A percentile compares a stretch with the other conserved stretches of the same genome.
Evolutionary conservation across 2,888 invertebrate genomes (phyloP).

Genomic region (Meta bourneti): DNA sequence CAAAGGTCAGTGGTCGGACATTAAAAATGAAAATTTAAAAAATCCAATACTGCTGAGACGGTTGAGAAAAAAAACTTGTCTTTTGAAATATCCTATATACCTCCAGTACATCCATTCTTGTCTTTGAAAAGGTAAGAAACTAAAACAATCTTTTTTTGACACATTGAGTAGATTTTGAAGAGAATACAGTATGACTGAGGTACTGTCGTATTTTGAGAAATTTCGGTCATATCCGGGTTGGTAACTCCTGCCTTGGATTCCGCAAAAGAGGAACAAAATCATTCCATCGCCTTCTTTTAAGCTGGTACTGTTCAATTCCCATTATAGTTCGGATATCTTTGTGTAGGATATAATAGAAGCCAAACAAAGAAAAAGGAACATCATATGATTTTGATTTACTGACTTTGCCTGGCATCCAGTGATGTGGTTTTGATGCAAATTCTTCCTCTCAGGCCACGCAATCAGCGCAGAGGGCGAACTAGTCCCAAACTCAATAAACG

Average conservation of each 20-base stretch:
- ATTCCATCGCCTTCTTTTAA: background rate
- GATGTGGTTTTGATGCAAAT: conserved; percentile 66
- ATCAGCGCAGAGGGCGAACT: conserved; percentile 14
- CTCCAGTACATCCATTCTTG: no score
- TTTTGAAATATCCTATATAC: no score
- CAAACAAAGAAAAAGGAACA: conserved; percentile 24
- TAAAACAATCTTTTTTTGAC: no score
- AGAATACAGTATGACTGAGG: no score
- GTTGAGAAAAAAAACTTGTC: no score
- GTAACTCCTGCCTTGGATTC: background rate
- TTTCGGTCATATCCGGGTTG: background rate
- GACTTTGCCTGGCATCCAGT: conserved; percentile 24
- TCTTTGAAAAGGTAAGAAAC: no score
- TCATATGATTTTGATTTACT: conserved; percentile 51
- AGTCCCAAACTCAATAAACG: conserved; percentile 49
- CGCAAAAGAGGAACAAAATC: background rate
- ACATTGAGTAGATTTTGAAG: no score
- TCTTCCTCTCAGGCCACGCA: background rate
- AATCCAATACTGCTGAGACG: no score
- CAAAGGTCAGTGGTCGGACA: no score
- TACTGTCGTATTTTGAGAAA: background rate
- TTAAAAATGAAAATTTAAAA: no score
- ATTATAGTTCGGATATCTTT: background rate
- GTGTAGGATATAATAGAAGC: background rate
- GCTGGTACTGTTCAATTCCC: background rate